Evolutionary conservation across 2,113 vertebrate species (phyloP).

Genomic region (Gavia stellata): DNA sequence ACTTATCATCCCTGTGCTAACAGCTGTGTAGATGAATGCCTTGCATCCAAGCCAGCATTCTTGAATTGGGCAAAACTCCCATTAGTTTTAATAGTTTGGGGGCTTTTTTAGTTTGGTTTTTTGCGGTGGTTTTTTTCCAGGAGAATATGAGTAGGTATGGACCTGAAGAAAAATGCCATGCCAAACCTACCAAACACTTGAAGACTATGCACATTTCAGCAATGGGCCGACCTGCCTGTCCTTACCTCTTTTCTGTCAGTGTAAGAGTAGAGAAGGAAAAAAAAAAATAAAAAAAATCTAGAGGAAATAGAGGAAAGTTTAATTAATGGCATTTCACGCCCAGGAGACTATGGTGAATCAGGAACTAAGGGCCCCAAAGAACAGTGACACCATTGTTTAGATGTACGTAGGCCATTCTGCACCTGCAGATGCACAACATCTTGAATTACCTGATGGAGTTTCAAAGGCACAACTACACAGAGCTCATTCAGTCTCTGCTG

Average conservation of each 20-base stretch:
- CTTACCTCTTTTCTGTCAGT: not conserved
- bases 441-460: conserved; percentile 86
- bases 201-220: not conserved
- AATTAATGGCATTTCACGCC: not conserved
- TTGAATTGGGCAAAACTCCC: not conserved
- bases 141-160: not conserved
- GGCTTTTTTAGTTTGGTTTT: not conserved
- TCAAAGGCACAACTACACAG: conserved; percentile 83
- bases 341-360: not conserved
- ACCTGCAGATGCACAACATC: not conserved
- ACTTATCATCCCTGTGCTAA: not conserved
- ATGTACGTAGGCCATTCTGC: not conserved
- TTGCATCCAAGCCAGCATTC: not conserved
- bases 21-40: not conserved
- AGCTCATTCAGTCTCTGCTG: conserved; percentile 87
- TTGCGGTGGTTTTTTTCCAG: not conserved
- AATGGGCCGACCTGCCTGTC: not conserved
- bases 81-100: not conserved
- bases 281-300: not conserved
- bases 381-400: not conserved
- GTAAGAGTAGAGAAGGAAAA: not conserved
- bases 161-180: not conserved
- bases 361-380: not conserved
- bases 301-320: not conserved
- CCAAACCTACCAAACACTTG: not conserved